Conservation (phyloP, 2,888 invertebrate species). For the Ommatoiulus sabulosus region DNA sequence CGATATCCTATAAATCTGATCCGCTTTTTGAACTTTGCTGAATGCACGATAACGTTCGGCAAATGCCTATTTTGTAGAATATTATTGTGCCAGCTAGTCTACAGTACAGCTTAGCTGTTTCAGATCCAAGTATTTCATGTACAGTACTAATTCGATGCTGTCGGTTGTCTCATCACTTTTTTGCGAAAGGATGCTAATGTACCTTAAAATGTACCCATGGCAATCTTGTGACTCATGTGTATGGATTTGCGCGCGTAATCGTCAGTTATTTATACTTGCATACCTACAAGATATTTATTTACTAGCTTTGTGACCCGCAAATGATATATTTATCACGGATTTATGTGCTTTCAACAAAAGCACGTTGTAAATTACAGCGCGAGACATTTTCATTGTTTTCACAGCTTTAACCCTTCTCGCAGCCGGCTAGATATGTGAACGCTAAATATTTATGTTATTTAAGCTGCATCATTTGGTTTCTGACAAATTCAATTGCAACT, state of each 20-base stretch:
- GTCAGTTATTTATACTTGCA: background rate
- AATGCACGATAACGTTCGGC: too few species aligned
- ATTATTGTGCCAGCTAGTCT: too few species aligned
- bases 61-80: too few species aligned
- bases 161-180: too few species aligned
- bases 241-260: background rate
- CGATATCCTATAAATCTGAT: too few species aligned
- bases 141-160: too few species aligned
- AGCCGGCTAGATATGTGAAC: background rate
- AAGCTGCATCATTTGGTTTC: constrained; percentile 37
- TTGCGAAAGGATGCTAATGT: too few species aligned
- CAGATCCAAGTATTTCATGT: too few species aligned
- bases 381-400: background rate
- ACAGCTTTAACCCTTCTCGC: background rate
- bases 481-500: constrained; percentile 23
- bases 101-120: too few species aligned
- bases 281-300: background rate
- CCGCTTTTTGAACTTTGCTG: too few species aligned
- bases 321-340: constrained; percentile 19
- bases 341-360: constrained; percentile 11
- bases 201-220: too few species aligned
- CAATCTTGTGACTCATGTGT: background rate
- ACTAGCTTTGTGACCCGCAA: constrained; percentile 40
- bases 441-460: constrained; percentile 42
- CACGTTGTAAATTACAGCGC: background rate